Base-by-base conservation (phyloP, 2,113 vertebrate genomes). In the Ahaetulla prasina region DNA sequence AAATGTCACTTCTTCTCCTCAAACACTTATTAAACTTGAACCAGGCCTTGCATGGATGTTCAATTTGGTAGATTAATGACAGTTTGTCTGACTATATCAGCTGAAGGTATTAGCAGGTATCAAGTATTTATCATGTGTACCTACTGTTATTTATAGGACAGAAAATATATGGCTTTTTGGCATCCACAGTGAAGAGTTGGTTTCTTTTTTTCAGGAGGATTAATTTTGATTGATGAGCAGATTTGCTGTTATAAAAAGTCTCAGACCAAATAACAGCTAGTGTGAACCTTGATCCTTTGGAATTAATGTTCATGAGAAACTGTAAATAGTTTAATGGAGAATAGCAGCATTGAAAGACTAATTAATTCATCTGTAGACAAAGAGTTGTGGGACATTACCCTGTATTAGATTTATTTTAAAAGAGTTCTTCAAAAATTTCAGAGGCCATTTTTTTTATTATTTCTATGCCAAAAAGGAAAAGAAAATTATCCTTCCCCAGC, bases 391-490 rank as follows among this genome's bases (percentile, higher is more conserved):
- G 57, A 92, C 92, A 50, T 91, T 45, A 3, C 57, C 93, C 49
- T 52, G 3, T 87, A 94, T 93, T 88, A 89, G 86, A 93, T 88
- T 95, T 95, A 84, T 93, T 39, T 74, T 1, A 1, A 16, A 68
- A 91, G 93, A 52, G 53, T 54, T 88, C 63, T 92, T 95, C 92
- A 53, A 45, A 95, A 92, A 94, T 68, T 39, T 87, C 53, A 90
- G 68, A 92, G 14, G 80, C 39, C 92, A 90, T 89, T 85, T 92
- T 93, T 95, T 8, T 94, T 95, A 94, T n/a, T 94, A 92, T 90
- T 63, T 14, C 22, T 20, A 55, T 92, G 55, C 49, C 85, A 63
- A 39, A 57, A 87, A 43, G 35, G 53, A n/a, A 11, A 35, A 8
- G n/a, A 5, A 35, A 74, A 74, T 2, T 2, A 43, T 22, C 43